Conservation (phyloP, 1,140 invertebrate genomes). For the Pteromalus puparum region DNA sequence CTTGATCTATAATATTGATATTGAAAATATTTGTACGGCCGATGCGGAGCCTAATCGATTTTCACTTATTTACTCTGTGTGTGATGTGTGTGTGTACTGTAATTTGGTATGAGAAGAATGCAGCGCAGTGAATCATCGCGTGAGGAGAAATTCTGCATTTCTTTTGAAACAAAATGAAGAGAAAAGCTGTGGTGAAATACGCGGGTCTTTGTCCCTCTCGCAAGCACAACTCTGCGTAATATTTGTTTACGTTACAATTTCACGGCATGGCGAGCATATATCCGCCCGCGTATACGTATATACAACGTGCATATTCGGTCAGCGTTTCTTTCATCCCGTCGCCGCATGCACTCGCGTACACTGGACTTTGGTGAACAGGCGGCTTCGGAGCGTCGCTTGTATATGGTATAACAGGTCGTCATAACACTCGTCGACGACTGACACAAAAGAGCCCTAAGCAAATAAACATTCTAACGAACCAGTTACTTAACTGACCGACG, state of each 20-base stretch:
- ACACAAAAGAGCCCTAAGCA: conserved; percentile 69
- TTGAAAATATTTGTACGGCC: conserved; percentile 46
- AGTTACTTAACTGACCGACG: conserved; percentile 71
- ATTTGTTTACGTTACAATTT: conserved; percentile 24
- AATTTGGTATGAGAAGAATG: not conserved
- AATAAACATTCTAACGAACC: conserved; percentile 76
- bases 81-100: not conserved
- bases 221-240: not conserved
- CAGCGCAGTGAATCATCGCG: not conserved
- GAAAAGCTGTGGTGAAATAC: not conserved
- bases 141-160: too few relatives aligned
- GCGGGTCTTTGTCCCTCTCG: not conserved
- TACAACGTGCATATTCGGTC: not conserved
- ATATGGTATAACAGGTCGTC: conserved; percentile 70
- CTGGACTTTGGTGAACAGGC: too few relatives aligned
- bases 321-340: too few relatives aligned
- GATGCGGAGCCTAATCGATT: conserved; percentile 15
- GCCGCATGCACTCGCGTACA: too few relatives aligned
- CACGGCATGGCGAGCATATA: not conserved
- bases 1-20: conserved; percentile 51
- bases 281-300: too few relatives aligned
- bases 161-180: not conserved
- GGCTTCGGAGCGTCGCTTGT: not conserved
- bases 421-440: conserved; percentile 68
- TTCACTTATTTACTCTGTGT: conserved; percentile 20